Evolutionary conservation across 2,113 vertebrate genomes (phyloP).

Genomic region (Cheirogaleus medius): DNA sequence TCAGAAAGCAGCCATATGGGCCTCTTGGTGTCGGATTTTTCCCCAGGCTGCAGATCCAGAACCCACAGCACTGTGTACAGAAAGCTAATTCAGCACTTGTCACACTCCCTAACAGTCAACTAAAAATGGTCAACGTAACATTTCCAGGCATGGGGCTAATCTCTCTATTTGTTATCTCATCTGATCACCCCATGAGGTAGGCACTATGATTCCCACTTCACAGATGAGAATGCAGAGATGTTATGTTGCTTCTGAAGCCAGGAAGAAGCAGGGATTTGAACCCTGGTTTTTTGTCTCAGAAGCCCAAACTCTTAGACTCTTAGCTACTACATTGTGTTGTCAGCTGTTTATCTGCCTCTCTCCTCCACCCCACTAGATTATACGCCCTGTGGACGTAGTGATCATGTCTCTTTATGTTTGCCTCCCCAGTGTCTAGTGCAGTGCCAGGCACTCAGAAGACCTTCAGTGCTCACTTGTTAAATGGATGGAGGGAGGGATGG

Average conservation of each 20-base stretch:
- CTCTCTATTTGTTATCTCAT: not conserved
- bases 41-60: not conserved
- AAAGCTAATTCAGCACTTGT: not conserved
- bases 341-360: not conserved
- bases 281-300: fast-evolving
- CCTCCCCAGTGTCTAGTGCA: not conserved
- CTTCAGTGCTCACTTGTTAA: not conserved
- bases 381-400: not conserved
- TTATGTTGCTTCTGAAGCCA: not conserved
- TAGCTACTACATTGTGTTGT: not conserved
- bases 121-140: not conserved
- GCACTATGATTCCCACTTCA: not conserved
- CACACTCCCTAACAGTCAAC: not conserved
- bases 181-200: not conserved
- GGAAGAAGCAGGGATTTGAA: not conserved
- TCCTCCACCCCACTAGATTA: not conserved
- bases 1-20: not conserved
- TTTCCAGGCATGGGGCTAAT: not conserved
- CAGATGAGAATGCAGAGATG: not conserved
- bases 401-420: not conserved
- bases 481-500: not conserved
- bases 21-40: not conserved
- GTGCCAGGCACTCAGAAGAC: not conserved
- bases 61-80: not conserved
- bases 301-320: not conserved